These are phyloP conservation scores for Poecilobothrus nobilitatus DNA, from an alignment of 2,888 invertebrate species.

Conservation along the genomic window DNA sequence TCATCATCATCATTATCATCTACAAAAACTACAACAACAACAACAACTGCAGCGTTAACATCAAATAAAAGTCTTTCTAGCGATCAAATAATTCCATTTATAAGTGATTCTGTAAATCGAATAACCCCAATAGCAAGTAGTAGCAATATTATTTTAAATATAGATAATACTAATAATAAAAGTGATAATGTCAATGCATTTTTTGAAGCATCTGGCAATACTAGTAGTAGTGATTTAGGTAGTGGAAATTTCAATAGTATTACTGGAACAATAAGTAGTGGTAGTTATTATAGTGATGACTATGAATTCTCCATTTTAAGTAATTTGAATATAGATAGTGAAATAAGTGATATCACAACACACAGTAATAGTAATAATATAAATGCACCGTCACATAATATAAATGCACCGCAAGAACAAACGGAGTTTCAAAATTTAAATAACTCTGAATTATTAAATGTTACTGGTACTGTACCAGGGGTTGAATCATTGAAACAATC, in stretches of 20 bases:
- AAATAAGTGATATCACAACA: constrained; percentile 1
- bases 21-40: constrained; percentile 16
- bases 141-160: constrained; percentile 1
- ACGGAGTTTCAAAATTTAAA: too few relatives aligned
- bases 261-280: constrained; percentile 19
- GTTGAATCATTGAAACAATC: neutral
- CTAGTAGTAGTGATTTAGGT: constrained; percentile 3
- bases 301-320: constrained; percentile 9
- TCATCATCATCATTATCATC: constrained; percentile 18
- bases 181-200: constrained; percentile 1
- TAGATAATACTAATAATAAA: constrained; percentile 1
- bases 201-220: neutral
- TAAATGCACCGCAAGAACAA: neutral
- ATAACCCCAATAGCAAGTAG: neutral
- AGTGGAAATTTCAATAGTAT: constrained; percentile 7
- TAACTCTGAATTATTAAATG: neutral
- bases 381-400: neutral
- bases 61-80: constrained; percentile 16
- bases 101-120: constrained; percentile 3
- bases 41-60: constrained; percentile 20
- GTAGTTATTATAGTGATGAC: neutral
- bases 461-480: neutral
- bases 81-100: neutral
- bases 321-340: constrained; percentile 10
- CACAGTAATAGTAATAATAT: constrained; percentile 3